Evolutionary conservation across 2,113 vertebrate genomes (phyloP).

Genomic region (Brachyhypopomus occidentalis): DNA sequence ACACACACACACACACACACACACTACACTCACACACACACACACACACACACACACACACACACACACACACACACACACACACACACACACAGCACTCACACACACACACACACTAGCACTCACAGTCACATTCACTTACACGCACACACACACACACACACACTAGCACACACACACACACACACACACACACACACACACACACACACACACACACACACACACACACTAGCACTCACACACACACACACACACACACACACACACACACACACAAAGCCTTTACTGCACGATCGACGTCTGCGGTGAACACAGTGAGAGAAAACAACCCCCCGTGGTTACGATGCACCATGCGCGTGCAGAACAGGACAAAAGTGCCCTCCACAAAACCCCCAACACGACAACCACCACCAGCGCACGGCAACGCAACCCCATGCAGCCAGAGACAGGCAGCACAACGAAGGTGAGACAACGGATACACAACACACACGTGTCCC

Average conservation of each 20-base stretch:
- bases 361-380: conserved; percentile 6
- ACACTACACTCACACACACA: too few relatives aligned
- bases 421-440: conserved; percentile 35
- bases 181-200: too few relatives aligned
- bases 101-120: conserved; percentile 14
- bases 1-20: conserved; percentile 33
- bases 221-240: too few relatives aligned
- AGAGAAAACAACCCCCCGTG: not conserved
- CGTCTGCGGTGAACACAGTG: not conserved
- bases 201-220: too few relatives aligned
- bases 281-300: not conserved
- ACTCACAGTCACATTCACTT: not conserved
- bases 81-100: too few relatives aligned
- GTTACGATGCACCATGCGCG: conserved; percentile 43
- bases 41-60: too few relatives aligned
- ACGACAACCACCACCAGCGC: not conserved
- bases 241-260: conserved; percentile 20
- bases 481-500: conserved; percentile 55
- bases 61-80: too few relatives aligned
- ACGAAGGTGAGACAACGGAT: conserved; percentile 17
- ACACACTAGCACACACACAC: too few relatives aligned
- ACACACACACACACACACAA: conserved; percentile 22
- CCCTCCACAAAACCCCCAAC: not conserved
- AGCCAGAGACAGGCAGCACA: conserved; percentile 46
- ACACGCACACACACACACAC: conserved; percentile 36